Conservation (phyloP, 2,797 vertebrate species). For the Ptychobarbus kaznakovi region DNA sequence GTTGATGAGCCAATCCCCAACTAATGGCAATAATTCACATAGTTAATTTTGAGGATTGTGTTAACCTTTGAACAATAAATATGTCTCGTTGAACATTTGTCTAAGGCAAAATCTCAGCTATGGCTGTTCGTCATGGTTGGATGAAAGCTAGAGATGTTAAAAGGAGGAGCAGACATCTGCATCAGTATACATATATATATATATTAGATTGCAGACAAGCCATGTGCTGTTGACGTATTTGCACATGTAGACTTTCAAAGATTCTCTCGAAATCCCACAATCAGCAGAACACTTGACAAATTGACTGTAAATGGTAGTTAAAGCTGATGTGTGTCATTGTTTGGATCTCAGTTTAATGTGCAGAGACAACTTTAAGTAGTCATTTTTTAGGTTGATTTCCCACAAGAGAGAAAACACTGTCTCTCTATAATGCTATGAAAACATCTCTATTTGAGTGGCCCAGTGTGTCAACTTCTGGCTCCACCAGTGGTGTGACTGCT, state of each 20-base stretch:
- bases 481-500: not conserved
- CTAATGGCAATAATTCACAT: not conserved
- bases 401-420: conserved; percentile 11
- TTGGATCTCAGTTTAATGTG: not conserved
- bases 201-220: conserved; percentile 14
- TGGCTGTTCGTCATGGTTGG: conserved; percentile 6
- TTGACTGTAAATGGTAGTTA: conserved; percentile 12
- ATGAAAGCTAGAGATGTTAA: conserved; percentile 12
- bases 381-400: conserved; percentile 18
- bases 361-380: conserved; percentile 1
- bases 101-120: not conserved
- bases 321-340: conserved; percentile 1
- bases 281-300: conserved; percentile 21
- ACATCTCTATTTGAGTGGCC: not conserved
- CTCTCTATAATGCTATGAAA: not conserved
- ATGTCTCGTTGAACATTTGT: not conserved
- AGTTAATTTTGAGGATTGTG: not conserved
- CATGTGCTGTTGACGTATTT: conserved; percentile 12
- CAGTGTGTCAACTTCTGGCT: not conserved
- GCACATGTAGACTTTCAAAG: conserved; percentile 21
- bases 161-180: conserved; percentile 27
- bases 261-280: not conserved
- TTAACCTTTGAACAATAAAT: not conserved
- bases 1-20: not conserved
- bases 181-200: conserved; percentile 25